Evolutionary conservation across 1,140 invertebrate genomes (phyloP), one percentile per base, ranked within the genome.

Genomic region (Neuroterus valhalla): DNA sequence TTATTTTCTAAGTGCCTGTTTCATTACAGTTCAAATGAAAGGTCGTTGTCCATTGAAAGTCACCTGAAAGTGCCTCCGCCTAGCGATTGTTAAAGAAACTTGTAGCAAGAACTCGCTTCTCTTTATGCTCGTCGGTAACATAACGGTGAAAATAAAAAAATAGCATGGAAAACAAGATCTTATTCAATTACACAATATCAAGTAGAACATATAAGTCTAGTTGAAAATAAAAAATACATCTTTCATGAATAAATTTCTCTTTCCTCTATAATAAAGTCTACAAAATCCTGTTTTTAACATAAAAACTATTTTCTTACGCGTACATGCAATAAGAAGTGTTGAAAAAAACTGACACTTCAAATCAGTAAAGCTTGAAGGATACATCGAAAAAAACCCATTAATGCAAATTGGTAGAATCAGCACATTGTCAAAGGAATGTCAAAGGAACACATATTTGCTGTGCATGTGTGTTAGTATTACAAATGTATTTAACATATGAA

Each of bases 61-160:
- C 77, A 66, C 43, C 68, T 74, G 75, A 81, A 81, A 75, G 87
- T 89, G 87, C 69, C 85, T 89, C 87, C 87, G 83, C 81, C 87
- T 89, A 76, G 85, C 66, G 87, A 86, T 80, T 80, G 73, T 75
- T 70, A 44, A 80, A 62, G 70, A 81, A 87, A 87, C 81, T 71
- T 78, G 72, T 67, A 74, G 52, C 68, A 55, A 74, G 52, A 66
- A 69, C 43, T 48, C 71, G 66, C 23, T 62, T 48, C 68, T 77
- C 66, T 62, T 75, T 75, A 69, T 44, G 21, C 75, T 21, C 42
- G 86, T 87, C 84, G 86, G 86, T 86, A 87, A 86, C 71, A 87
- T 86, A 78, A 74, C 46, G 3, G 6, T 48, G 43, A 52, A 4
- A 52, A 52, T 42, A 68, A 52, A 55, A 52, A 52, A 67, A 11